phyloP scores from a whole-genome alignment of 1,140 invertebrate genomes.

The Harpegnathos saltator region DNA sequence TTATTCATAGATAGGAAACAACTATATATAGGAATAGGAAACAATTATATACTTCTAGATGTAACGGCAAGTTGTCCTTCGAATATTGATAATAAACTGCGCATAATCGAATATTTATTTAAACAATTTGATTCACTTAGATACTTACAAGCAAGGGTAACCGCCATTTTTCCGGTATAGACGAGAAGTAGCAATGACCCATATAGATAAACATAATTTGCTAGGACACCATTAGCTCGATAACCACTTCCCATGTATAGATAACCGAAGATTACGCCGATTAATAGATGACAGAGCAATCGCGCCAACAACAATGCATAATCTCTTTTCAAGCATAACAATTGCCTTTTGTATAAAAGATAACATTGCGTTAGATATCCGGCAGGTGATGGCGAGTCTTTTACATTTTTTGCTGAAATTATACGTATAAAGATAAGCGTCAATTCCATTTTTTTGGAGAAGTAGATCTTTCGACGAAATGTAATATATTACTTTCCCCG shows the following conservation, averaged over 20 bases:
- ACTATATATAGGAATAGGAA: too few relatives aligned
- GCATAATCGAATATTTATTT: neutral
- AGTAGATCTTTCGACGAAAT: too few relatives aligned
- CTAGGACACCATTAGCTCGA: conserved; percentile 93
- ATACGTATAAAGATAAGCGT: neutral
- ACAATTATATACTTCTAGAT: too few relatives aligned
- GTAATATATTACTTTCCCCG: neutral
- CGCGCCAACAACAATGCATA: conserved; percentile 91
- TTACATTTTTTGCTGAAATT: neutral
- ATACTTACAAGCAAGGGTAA: conserved; percentile 96
- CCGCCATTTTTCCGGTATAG: conserved; percentile 98
- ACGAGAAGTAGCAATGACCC: conserved; percentile 95
- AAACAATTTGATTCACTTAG: conserved; percentile 8
- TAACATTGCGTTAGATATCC: conserved; percentile 84
- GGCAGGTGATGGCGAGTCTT: conserved; percentile 79
- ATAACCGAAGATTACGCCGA: conserved; percentile 95
- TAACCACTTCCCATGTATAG: conserved; percentile 95
- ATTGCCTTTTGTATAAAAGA: conserved; percentile 83
- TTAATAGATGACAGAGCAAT: conserved; percentile 92
- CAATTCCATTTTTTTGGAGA: too few relatives aligned
- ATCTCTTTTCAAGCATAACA: conserved; percentile 83
- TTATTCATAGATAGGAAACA: too few relatives aligned
- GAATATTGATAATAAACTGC: neutral
- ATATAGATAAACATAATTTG: conserved; percentile 97
- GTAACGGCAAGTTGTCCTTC: too few relatives aligned